Conservation (phyloP, 2,797 vertebrate genomes). For the Pseudotriccus pelzelni region DNA sequence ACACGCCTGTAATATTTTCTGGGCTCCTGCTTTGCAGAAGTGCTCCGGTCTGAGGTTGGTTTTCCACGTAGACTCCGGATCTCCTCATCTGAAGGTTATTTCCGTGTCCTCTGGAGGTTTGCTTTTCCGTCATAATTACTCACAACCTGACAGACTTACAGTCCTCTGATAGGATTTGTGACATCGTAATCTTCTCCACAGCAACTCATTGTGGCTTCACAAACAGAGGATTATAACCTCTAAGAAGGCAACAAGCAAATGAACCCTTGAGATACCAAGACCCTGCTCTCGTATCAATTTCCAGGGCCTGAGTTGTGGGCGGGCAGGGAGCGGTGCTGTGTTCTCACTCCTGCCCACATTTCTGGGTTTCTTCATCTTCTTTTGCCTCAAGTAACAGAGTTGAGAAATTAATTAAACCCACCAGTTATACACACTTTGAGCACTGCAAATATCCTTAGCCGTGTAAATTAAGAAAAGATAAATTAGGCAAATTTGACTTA, state of each 20-base stretch:
- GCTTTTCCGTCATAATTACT: slow-evolving; percentile 51
- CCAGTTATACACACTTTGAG: slow-evolving; percentile 19
- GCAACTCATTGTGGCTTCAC: slow-evolving; percentile 33
- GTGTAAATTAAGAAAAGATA: slow-evolving; percentile 40
- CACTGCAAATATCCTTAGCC: slow-evolving; percentile 39
- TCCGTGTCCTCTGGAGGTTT: slow-evolving; percentile 40
- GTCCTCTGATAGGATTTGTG: slow-evolving; percentile 61
- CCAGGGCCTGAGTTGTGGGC: slow-evolving; percentile 6
- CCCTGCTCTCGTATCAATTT: slow-evolving; percentile 10
- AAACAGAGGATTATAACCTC: slow-evolving; percentile 50
- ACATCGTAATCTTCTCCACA: slow-evolving; percentile 40
- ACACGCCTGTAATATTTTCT: background rate
- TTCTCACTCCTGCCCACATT: slow-evolving; percentile 8
- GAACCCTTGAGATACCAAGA: slow-evolving; percentile 43
- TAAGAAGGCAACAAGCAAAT: slow-evolving; percentile 56
- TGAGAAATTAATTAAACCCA: slow-evolving; percentile 57
- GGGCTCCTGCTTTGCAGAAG: background rate
- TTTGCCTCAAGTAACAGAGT: slow-evolving; percentile 43
- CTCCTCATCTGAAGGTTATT: slow-evolving; percentile 37
- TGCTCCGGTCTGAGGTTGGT: background rate
- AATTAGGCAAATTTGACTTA: slow-evolving; percentile 43
- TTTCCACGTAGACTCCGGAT: background rate
- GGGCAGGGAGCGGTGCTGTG: background rate
- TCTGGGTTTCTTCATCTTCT: slow-evolving; percentile 23
- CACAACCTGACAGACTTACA: slow-evolving; percentile 45